Percentiles rank a stretch among this genome's conserved stretches.
phyloP scores from a whole-genome alignment of 2,888 invertebrate genomes.

The Luperina testacea region DNA sequence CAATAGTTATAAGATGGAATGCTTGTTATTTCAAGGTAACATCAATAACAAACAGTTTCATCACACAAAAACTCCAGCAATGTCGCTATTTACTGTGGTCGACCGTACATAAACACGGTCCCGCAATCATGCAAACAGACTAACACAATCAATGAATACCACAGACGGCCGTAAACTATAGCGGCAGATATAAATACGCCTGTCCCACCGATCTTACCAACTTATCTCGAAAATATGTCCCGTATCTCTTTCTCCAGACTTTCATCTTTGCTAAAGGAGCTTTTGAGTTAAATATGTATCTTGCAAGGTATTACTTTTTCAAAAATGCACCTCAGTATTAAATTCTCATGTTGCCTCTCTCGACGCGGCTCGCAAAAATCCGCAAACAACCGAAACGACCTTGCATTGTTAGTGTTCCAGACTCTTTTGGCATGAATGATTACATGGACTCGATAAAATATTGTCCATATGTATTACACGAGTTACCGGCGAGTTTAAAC shows the following conservation, averaged over 20 bases:
- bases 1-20: background rate
- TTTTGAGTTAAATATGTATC: constrained; percentile 53
- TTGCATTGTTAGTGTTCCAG: constrained; percentile 78
- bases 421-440: constrained; percentile 71
- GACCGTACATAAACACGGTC: constrained; percentile 69
- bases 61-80: constrained; percentile 62
- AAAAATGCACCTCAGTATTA: constrained; percentile 54
- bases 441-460: constrained; percentile 67
- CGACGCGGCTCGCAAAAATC: constrained; percentile 70
- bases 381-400: constrained; percentile 76
- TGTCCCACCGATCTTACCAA: constrained; percentile 76
- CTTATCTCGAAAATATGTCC: constrained; percentile 78
- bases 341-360: constrained; percentile 61
- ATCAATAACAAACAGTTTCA: constrained; percentile 13
- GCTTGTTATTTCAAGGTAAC: constrained; percentile 1
- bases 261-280: constrained; percentile 66
- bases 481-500: constrained; percentile 36
- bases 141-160: constrained; percentile 82
- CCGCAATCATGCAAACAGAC: constrained; percentile 80
- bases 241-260: constrained; percentile 72
- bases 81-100: constrained; percentile 69
- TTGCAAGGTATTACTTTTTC: constrained; percentile 44
- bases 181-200: constrained; percentile 80
- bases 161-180: constrained; percentile 78
- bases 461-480: constrained; percentile 60